These are phyloP conservation scores for Megaceryle torquata DNA, from an alignment of 2,113 vertebrate genomes.

Conservation along the genomic window DNA sequence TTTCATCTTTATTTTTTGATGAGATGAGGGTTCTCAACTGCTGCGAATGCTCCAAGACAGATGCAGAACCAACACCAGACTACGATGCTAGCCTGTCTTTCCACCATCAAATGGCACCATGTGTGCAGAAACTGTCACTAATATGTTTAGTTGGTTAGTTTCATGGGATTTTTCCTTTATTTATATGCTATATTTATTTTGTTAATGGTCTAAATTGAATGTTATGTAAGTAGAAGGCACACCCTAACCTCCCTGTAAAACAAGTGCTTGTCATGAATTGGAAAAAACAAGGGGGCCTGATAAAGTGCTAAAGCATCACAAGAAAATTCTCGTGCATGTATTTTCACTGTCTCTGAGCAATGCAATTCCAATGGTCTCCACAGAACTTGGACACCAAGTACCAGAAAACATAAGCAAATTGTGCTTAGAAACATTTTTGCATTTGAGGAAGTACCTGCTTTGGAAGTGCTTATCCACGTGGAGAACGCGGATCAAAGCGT, in stretches of 20 bases:
- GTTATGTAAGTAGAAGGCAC: not conserved
- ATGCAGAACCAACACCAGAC: not conserved
- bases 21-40: not conserved
- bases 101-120: not conserved
- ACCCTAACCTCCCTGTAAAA: not conserved
- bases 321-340: not conserved
- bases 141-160: not conserved
- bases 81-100: not conserved
- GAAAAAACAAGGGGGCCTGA: not conserved
- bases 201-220: not conserved
- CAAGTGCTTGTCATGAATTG: not conserved
- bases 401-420: not conserved
- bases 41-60: not conserved
- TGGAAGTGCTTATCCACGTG: not conserved
- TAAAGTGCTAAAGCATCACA: not conserved
- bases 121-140: not conserved
- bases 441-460: not conserved
- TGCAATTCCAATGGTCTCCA: not conserved
- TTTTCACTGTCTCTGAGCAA: not conserved
- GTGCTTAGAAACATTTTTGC: not conserved
- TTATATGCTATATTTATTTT: conserved; percentile 3
- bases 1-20: not conserved
- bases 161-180: not conserved
- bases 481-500: not conserved
- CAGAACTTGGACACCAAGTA: not conserved